These are phyloP conservation scores for Mormyrops attenuatus DNA, from an alignment of 2,797 vertebrate genomes.

Conservation along the genomic window DNA sequence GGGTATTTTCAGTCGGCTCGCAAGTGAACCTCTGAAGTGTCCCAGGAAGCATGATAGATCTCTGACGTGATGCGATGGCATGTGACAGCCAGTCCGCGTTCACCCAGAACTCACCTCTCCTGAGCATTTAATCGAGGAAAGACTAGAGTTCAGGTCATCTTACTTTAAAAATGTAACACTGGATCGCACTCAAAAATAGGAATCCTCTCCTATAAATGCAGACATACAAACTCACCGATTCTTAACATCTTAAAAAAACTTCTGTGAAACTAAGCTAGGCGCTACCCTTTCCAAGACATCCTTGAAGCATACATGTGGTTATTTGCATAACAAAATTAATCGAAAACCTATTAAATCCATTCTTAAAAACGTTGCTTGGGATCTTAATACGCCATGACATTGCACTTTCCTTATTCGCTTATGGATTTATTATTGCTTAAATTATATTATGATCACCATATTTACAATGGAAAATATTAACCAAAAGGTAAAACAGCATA, in stretches of 20 bases:
- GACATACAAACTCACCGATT: background rate
- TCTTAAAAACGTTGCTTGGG: background rate
- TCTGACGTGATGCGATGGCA: background rate
- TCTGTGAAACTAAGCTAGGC: background rate
- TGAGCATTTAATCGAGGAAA: background rate
- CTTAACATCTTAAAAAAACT: background rate
- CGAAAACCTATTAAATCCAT: background rate
- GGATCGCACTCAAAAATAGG: background rate
- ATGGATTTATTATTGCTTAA: slow-evolving; percentile 1
- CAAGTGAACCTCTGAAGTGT: background rate
- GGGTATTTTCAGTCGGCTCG: background rate
- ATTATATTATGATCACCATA: background rate
- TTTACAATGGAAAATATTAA: background rate
- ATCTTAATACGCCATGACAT: background rate
- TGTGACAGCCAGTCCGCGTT: background rate
- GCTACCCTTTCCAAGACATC: background rate
- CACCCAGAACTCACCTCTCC: slow-evolving; percentile 6
- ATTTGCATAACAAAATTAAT: background rate
- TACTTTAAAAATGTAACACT: background rate
- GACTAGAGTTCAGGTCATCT: background rate
- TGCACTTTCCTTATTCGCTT: background rate
- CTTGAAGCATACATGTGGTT: slow-evolving; percentile 1
- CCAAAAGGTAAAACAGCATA: background rate
- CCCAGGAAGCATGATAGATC: background rate
- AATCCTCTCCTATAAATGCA: background rate